phyloP scores from a whole-genome alignment of 2,888 invertebrate species.

The Apodemia mormo region DNA sequence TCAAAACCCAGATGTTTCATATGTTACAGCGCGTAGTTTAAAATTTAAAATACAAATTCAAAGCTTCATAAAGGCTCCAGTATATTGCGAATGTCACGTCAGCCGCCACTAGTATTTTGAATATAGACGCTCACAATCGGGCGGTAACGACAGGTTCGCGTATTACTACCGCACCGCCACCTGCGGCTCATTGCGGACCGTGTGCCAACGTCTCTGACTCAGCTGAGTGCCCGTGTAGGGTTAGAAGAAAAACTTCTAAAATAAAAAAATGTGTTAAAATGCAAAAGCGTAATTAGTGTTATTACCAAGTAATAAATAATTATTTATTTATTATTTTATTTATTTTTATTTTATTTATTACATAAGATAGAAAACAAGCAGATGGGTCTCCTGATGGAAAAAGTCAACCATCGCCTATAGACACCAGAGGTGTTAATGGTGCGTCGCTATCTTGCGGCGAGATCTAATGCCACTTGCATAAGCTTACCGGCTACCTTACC shows the following conservation, averaged over 20 bases:
- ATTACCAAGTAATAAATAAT: too few relatives aligned
- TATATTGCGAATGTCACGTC: slow-evolving; percentile 14
- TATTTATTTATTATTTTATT: too few relatives aligned
- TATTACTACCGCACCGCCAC: slow-evolving; percentile 55
- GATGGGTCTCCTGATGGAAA: too few relatives aligned
- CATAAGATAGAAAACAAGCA: too few relatives aligned
- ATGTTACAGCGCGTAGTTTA: slow-evolving; percentile 5
- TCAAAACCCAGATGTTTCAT: slow-evolving; percentile 10
- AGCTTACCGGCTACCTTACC: too few relatives aligned
- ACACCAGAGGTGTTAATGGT: too few relatives aligned
- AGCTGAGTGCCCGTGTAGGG: slow-evolving; percentile 29
- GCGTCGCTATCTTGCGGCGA: too few relatives aligned
- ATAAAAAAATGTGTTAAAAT: neutral
- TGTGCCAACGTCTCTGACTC: slow-evolving; percentile 38
- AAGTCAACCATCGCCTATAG: too few relatives aligned
- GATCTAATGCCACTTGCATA: too few relatives aligned
- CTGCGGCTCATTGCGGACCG: slow-evolving; percentile 50
- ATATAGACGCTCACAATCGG: slow-evolving; percentile 45
- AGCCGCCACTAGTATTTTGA: slow-evolving; percentile 23
- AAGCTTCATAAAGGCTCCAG: slow-evolving; percentile 2
- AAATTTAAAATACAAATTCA: slow-evolving; percentile 18
- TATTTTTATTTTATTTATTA: too few relatives aligned
- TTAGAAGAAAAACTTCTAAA: neutral
- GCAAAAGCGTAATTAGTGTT: too few relatives aligned
- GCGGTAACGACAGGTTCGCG: slow-evolving; percentile 45